Base-by-base conservation (phyloP, 2,888 invertebrate species). In the Stenurella melanura region DNA sequence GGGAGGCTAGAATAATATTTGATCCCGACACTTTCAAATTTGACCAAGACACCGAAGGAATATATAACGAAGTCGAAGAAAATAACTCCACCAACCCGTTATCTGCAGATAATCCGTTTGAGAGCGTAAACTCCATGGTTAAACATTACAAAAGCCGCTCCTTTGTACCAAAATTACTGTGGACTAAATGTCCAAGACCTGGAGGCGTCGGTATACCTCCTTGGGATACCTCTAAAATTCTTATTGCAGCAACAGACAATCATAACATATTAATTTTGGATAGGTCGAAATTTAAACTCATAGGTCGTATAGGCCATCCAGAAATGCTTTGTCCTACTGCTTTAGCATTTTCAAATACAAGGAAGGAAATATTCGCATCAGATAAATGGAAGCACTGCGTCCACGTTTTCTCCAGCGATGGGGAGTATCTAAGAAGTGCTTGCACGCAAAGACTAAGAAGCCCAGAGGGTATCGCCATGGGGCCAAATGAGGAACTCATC, bases 321-420 rank as follows among this genome's bases (percentile, higher is more conserved):
- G 91, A 92, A 58, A 93, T 94, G 92, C 87, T 92, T 75, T 93
- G 92, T 77, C 93, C 94, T 0, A 91, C 92, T 1, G 92, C 93
- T 61, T 89, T 94, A 34, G 92, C 93, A 0, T 93, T 93, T 82
- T 91, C 92, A 85, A 90, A 90, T 80, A 88, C 88, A 21, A 87
- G 90, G 50, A 91, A 91, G 60, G 93, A 93, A 86, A 90, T 93
- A 61, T 93, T 91, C 84, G 90, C 94, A 21, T 85, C 89, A 90
- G 94, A 94, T 84, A 94, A 94, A 88, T 94, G 93, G 93, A 92
- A 92, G 85, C 93, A 94, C 83, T 93, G 93, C 84, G 89, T 94
- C 42, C 93, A 93, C 87, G 93, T 94, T 0, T 95, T 95, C 86
- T 92, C 93, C 57, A 92, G 91, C 70, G 91, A 92, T 5, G 94